Conservation (phyloP, 2,888 invertebrate genomes). For the Lasiommata megera region DNA sequence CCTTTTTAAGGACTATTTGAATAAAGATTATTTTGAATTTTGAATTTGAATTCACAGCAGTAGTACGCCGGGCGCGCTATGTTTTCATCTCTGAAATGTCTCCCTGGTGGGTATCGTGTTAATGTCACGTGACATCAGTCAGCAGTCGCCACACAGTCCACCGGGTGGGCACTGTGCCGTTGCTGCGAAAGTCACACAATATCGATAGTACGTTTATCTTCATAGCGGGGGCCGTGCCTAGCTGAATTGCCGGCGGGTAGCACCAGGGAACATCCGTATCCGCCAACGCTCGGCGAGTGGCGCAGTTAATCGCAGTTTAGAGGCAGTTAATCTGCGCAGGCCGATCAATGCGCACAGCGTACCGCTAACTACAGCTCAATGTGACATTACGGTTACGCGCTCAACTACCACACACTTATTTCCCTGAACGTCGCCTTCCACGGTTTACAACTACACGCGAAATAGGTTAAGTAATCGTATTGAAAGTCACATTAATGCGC, state of each 20-base stretch:
- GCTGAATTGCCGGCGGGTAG: background rate
- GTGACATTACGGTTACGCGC: background rate
- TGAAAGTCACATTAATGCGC: no score
- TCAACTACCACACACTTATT: background rate
- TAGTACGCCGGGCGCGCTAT: no score
- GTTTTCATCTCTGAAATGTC: no score
- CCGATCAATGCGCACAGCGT: background rate
- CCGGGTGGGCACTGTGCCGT: background rate
- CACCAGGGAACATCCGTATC: background rate
- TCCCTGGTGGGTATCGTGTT: no score
- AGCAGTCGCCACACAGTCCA: no score
- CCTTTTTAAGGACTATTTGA: no score
- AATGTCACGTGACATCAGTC: no score
- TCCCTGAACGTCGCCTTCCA: background rate
- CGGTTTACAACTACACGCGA: no score
- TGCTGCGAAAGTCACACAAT: background rate
- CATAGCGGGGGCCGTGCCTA: no score
- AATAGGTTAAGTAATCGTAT: no score
- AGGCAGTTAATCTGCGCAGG: background rate
- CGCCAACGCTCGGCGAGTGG: constrained; percentile 2
- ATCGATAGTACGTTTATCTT: background rate
- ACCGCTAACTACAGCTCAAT: background rate
- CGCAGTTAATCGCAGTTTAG: background rate
- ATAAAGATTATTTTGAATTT: no score
- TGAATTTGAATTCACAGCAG: no score